Evolutionary conservation across 2,888 invertebrate genomes (phyloP), one percentile per base, ranked within the genome.

Genomic region (Cepaea hortensis): DNA sequence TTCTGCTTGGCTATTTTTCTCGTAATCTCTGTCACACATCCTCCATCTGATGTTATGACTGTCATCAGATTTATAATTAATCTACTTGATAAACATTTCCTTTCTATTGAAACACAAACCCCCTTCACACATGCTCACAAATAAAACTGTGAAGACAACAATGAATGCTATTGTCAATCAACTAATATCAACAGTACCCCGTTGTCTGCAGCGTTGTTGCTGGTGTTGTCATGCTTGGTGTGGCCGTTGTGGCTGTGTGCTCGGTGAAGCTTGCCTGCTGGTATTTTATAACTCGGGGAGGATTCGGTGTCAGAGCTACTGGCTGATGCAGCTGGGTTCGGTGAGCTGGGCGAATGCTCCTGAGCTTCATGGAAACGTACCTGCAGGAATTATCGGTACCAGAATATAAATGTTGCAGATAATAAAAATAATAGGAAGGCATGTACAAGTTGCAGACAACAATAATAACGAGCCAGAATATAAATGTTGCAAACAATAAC

Each of bases 341-440:
- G n/a, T n/a, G 70, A n/a, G n/a, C 11, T 70, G 9, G 55, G 50
- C 13, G 61, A 75, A 83, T 75, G 55, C 18, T 85, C 85, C 72
- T 85, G 72, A 50, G 23, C 85, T 35, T 85, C 85, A 55, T 61
- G 70, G 85, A 85, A 85, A 80, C 68, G 77, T 15, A 85, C 85
- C 85, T 85, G 6, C 18, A 18, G 50, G 15, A 72, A 79, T 50
- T 50, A 77, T 15, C 11, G 55, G 11, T 55, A 6, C 20, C 13
- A n/a, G n/a, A 70, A n/a, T 70, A n/a, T 35, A 35, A 35, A 35
- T 35, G 35, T 35, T 35, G 35, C 35, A 35, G 35, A 35, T 35
- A 35, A 11, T 55, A 11, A 9, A 6, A 6, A 55, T 68, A 18
- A 68, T 15, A 68, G 13, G n/a, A n/a, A 18, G 13, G 23, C 4